phyloP scores from a whole-genome alignment of 2,888 invertebrate genomes.

The Troides aeacus region DNA sequence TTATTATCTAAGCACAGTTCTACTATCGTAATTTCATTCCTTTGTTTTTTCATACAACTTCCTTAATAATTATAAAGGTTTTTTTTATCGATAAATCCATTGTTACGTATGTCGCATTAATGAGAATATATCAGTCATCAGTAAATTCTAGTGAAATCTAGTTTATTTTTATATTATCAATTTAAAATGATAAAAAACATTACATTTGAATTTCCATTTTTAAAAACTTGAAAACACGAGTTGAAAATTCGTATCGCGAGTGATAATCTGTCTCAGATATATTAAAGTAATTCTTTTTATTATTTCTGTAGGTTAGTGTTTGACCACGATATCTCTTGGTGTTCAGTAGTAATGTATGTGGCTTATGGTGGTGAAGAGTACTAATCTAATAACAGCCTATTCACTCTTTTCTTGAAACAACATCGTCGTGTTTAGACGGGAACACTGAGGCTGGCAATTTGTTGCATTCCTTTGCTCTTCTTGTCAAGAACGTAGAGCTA shows the following conservation, averaged over 20 bases:
- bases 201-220: background rate
- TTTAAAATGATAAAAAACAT: background rate
- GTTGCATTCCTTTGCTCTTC: no score
- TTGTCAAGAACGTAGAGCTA: no score
- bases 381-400: no score
- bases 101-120: background rate
- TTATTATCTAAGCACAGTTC: no score
- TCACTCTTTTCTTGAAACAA: no score
- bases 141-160: background rate
- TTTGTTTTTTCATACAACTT: background rate
- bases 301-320: no score
- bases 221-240: background rate
- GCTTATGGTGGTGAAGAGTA: no score
- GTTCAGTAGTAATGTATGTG: no score
- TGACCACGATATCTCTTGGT: no score
- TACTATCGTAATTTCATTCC: no score
- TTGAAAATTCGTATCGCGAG: background rate
- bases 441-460: no score
- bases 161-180: background rate
- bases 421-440: no score
- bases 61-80: background rate
- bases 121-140: background rate
- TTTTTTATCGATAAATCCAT: background rate
- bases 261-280: background rate
- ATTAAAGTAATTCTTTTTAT: background rate